A percentile compares a stretch with the other conserved stretches of the same genome.
Evolutionary conservation across 2,888 invertebrate species (phyloP).

Genomic region (Drosophila basisetae): DNA sequence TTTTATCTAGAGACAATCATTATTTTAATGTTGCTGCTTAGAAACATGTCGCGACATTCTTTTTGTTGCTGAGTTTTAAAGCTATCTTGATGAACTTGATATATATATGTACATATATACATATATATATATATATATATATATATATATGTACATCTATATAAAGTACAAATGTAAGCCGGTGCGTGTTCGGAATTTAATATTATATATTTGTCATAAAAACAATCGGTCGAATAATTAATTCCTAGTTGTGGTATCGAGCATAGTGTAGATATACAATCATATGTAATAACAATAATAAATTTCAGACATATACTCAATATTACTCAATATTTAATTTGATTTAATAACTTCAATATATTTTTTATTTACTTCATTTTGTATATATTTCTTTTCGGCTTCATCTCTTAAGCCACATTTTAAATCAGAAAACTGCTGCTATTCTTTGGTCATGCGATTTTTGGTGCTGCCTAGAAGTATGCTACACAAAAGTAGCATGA

Average conservation of each 20-base stretch:
- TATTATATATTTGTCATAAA: background rate
- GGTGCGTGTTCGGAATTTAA: background rate
- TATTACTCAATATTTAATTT: background rate
- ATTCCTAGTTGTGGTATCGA: background rate
- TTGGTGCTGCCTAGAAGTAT: background rate
- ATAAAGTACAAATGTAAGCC: background rate
- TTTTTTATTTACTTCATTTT: background rate
- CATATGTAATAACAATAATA: background rate
- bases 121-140: too few relatives aligned
- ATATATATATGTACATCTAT: too few relatives aligned
- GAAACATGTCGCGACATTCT: background rate
- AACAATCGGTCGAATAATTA: background rate
- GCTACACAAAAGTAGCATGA: background rate
- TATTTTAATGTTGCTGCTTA: background rate
- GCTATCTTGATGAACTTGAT: background rate
- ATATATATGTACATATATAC: background rate
- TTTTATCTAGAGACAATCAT: background rate
- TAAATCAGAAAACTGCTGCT: background rate
- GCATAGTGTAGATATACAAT: background rate
- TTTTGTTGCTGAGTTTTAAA: background rate
- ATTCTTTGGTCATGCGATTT: background rate
- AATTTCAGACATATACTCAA: background rate
- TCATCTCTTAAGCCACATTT: background rate
- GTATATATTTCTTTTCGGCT: background rate
- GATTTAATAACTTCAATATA: background rate